Conservation (phyloP, 2,113 vertebrate genomes). For the Sinosuthora webbiana region DNA sequence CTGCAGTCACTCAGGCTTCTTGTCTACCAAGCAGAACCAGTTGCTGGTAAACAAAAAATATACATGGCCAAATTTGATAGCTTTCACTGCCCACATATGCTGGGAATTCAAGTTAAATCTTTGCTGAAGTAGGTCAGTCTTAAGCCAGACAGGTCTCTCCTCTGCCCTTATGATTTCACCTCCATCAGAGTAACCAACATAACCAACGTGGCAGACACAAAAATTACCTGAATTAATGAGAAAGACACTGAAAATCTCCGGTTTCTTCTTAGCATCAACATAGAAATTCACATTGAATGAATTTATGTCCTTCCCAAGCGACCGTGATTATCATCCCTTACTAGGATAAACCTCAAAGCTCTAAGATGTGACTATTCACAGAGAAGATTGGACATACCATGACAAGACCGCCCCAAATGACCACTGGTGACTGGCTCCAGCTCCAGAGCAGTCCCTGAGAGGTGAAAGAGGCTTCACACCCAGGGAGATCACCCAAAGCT, state of each 20-base stretch:
- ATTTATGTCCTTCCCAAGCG: background rate
- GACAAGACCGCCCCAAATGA: background rate
- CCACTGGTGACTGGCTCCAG: background rate
- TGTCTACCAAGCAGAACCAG: background rate
- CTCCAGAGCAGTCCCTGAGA: background rate
- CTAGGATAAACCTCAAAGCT: background rate
- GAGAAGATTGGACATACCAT: background rate
- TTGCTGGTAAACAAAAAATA: background rate
- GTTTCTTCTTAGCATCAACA: background rate
- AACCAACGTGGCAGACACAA: background rate
- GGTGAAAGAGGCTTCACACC: background rate
- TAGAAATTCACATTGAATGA: background rate
- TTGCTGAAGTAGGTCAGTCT: background rate
- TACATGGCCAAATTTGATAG: rapidly evolving
- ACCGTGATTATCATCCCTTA: background rate
- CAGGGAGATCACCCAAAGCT: background rate
- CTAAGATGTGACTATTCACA: background rate
- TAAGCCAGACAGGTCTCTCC: background rate
- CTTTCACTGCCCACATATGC: background rate
- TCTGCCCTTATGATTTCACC: background rate
- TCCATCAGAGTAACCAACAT: background rate
- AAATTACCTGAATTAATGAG: background rate
- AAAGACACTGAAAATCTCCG: background rate
- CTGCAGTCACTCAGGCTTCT: background rate
- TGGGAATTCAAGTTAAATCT: background rate